These are phyloP conservation scores for Icerya purchasi DNA, from an alignment of 2,888 invertebrate genomes.

Conservation along the genomic window DNA sequence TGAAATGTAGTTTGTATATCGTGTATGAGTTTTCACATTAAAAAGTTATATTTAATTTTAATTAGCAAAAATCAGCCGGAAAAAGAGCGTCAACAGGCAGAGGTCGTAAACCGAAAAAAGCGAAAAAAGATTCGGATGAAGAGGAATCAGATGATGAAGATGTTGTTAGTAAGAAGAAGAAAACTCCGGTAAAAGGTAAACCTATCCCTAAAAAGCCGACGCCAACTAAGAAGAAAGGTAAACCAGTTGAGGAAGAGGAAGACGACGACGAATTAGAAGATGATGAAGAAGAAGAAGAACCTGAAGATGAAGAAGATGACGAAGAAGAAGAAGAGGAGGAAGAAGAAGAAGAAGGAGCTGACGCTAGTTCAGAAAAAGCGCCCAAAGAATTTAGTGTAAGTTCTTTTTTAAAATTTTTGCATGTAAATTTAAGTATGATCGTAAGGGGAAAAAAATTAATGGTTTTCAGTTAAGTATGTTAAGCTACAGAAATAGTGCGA, in stretches of 20 bases:
- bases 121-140: constrained; percentile 11
- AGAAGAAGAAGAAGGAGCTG: constrained; percentile 16
- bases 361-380: constrained; percentile 14
- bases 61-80: constrained; percentile 2
- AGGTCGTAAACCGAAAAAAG: constrained; percentile 12
- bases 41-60: no score
- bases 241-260: constrained; percentile 11
- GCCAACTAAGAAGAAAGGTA: constrained; percentile 6
- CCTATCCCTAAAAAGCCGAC: constrained; percentile 8
- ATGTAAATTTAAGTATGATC: no score
- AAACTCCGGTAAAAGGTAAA: not conserved
- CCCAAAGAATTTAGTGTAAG: constrained; percentile 19
- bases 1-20: no score
- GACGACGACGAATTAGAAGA: constrained; percentile 14
- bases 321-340: constrained; percentile 15
- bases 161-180: constrained; percentile 9
- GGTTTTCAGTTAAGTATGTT: no score
- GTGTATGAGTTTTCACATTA: no score
- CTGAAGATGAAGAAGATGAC: constrained; percentile 15
- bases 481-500: no score
- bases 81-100: not conserved
- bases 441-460: no score
- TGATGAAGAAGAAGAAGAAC: constrained; percentile 17
- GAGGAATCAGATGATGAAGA: constrained; percentile 15
- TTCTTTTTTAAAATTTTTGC: no score